These are phyloP conservation scores for Glaucidium brasilianum DNA, from an alignment of 2,113 vertebrate species.

Conservation along the genomic window DNA sequence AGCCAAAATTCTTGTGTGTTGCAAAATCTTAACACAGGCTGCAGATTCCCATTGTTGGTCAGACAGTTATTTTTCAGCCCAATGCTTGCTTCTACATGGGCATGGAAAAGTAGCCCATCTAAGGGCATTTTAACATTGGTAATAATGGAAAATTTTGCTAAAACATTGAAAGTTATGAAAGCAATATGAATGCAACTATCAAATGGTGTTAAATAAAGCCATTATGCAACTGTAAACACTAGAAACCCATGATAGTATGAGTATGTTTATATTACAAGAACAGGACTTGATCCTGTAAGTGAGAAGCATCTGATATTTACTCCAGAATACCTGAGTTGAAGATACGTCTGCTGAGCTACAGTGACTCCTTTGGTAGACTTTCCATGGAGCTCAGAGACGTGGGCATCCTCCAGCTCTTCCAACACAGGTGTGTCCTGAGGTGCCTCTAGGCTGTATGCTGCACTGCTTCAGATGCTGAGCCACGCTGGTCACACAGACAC, in stretches of 20 bases:
- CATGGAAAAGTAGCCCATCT: neutral
- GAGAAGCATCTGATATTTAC: neutral
- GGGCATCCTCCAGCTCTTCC: neutral
- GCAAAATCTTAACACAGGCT: neutral
- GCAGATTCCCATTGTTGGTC: neutral
- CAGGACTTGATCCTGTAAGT: neutral
- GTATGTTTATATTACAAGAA: neutral
- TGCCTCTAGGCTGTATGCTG: accelerated
- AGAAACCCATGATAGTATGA: neutral
- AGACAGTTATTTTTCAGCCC: neutral
- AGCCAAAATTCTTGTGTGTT: neutral
- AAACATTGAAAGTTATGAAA: neutral
- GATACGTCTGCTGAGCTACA: neutral
- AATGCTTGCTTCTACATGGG: neutral
- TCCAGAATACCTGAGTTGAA: neutral
- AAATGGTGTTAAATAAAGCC: neutral
- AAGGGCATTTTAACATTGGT: neutral
- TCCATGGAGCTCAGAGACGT: neutral
- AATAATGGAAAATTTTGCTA: neutral
- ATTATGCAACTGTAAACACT: neutral
- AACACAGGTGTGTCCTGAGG: neutral
- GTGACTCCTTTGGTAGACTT: neutral
- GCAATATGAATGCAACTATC: neutral
- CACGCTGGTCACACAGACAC: accelerated
- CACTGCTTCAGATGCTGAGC: neutral